Percentiles rank a stretch among this genome's conserved stretches.
Conservation (phyloP, 2,888 invertebrate genomes). For the Entomobrya multifasciata region DNA sequence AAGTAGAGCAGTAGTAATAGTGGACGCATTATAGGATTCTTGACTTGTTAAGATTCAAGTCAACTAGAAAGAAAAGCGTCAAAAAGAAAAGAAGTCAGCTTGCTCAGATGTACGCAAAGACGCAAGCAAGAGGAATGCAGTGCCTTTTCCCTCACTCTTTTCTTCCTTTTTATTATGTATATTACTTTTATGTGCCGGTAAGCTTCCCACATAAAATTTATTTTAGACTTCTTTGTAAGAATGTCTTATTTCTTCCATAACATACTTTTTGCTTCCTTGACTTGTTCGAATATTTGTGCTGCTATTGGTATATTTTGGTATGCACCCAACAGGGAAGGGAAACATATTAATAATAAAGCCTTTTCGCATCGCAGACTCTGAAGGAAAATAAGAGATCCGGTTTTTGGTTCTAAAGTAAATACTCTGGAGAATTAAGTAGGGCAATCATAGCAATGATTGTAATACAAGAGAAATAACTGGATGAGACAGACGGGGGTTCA, state of each 20-base stretch:
- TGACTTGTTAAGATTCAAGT: conserved; percentile 71
- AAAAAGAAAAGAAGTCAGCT: conserved; percentile 46
- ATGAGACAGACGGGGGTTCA: conserved; percentile 10
- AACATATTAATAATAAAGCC: background rate
- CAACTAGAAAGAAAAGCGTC: conserved; percentile 66
- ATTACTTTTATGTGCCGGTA: no score
- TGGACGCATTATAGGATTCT: conserved; percentile 12
- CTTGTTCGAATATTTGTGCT: background rate
- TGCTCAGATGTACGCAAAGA: conserved; percentile 15
- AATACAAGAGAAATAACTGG: conserved; percentile 31
- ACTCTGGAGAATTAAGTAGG: conserved; percentile 43
- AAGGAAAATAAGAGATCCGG: background rate
- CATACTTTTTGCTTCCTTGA: background rate
- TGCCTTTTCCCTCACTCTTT: background rate
- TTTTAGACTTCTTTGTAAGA: conserved; percentile 10
- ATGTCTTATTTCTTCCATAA: conserved; percentile 29
- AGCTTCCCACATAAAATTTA: conserved; percentile 45
- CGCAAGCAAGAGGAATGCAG: background rate
- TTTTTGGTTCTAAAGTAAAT: conserved; percentile 36
- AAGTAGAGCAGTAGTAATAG: conserved; percentile 16
- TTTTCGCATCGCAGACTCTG: background rate
- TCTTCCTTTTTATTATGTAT: conserved; percentile 13
- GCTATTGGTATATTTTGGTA: no score
- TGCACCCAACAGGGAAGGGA: background rate
- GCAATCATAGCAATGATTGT: conserved; percentile 48